Conservation (phyloP, 2,797 vertebrate genomes). For the Xyrichtys novacula region DNA sequence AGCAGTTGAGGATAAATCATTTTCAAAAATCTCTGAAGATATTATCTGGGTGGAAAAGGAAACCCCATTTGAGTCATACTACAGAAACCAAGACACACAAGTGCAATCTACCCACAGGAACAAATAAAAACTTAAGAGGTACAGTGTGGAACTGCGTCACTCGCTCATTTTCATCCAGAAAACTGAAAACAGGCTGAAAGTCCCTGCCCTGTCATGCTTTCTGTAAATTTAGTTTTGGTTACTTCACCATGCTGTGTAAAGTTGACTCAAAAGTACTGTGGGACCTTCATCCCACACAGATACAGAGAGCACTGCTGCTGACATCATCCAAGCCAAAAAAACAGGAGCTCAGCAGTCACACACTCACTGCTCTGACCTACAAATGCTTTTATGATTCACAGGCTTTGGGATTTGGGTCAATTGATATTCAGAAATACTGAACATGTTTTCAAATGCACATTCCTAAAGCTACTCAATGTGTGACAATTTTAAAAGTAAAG, state of each 20-base stretch:
- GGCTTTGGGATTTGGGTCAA: not conserved
- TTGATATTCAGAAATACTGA: not conserved
- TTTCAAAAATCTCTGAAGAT: not conserved
- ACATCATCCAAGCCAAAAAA: not conserved
- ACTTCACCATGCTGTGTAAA: slow-evolving; percentile 22
- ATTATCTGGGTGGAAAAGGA: slow-evolving; percentile 9
- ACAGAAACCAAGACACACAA: slow-evolving; percentile 42
- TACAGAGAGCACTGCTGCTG: not conserved
- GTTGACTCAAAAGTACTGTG: slow-evolving; percentile 5
- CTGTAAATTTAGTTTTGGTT: slow-evolving; percentile 37
- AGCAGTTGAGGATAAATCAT: not conserved
- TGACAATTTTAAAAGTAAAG: not conserved
- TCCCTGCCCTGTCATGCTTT: slow-evolving; percentile 57
- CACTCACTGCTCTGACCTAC: not conserved
- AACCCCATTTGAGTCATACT: slow-evolving; percentile 7
- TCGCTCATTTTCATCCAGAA: slow-evolving; percentile 58
- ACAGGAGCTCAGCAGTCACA: not conserved
- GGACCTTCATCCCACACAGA: slow-evolving; percentile 16
- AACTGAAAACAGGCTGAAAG: slow-evolving; percentile 52
- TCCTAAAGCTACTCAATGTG: not conserved
- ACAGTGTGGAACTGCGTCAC: slow-evolving; percentile 28
- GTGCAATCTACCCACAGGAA: slow-evolving; percentile 38
- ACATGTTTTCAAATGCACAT: not conserved
- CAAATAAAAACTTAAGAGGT: slow-evolving; percentile 49
- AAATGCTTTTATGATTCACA: not conserved